Evolutionary conservation across 2,888 invertebrate species (phyloP).

Genomic region (Drosophila eohydei): DNA sequence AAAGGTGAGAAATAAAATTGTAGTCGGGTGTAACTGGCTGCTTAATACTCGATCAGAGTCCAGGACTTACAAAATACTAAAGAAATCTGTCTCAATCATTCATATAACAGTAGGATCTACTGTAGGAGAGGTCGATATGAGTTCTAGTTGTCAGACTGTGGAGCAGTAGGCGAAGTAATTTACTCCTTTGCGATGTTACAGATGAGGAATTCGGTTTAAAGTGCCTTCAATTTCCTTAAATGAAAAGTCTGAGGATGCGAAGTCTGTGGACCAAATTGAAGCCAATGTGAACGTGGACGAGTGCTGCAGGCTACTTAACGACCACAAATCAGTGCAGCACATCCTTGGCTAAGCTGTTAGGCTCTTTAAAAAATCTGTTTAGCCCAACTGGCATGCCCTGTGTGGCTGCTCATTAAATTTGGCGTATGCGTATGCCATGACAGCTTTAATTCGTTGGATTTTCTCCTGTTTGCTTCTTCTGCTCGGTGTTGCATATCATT

Average conservation of each 20-base stretch:
- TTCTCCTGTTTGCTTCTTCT: slow-evolving; percentile 9
- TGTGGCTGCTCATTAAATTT: slow-evolving; percentile 14
- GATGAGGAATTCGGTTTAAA: too few species aligned
- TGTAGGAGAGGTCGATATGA: too few species aligned
- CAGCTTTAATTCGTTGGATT: slow-evolving; percentile 1
- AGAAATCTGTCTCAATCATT: too few species aligned
- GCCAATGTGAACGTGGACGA: not conserved
- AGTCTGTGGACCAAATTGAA: not conserved
- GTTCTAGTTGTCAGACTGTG: too few species aligned
- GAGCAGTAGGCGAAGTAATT: too few species aligned
- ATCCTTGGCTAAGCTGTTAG: not conserved
- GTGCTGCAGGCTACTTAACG: slow-evolving; percentile 42
- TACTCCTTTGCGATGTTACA: too few species aligned
- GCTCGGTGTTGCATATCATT: not conserved
- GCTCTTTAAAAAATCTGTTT: not conserved
- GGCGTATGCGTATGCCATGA: slow-evolving; percentile 11
- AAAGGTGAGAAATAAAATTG: not conserved
- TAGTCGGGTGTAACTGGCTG: not conserved
- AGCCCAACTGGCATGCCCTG: not conserved
- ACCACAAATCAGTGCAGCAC: slow-evolving; percentile 26
- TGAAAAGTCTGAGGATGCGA: not conserved
- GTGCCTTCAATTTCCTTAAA: too few species aligned
- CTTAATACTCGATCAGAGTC: not conserved
- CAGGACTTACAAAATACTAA: too few species aligned
- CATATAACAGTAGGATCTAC: too few species aligned